Conservation (phyloP, 2,888 invertebrate species). For the Cheilosia impressa region DNA sequence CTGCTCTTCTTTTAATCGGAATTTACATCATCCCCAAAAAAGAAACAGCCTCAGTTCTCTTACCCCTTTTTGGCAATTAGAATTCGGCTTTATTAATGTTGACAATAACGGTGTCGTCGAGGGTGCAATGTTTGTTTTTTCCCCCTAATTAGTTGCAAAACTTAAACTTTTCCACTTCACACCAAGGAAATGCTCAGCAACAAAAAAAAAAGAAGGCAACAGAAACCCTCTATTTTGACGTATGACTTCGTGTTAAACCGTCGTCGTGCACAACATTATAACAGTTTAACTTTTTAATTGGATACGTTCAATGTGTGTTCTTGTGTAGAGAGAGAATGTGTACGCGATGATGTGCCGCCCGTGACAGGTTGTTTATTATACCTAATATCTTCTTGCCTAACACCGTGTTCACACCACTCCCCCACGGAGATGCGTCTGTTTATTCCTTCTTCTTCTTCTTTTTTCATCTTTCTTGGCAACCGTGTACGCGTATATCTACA, state of each 20-base stretch:
- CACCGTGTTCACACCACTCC: neutral
- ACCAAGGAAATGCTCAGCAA: conserved; percentile 32
- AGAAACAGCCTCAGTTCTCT: conserved; percentile 18
- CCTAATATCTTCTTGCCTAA: conserved; percentile 1
- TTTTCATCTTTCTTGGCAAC: conserved; percentile 30
- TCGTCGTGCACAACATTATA: conserved; percentile 52
- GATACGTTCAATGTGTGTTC: conserved; percentile 22
- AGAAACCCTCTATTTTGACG: conserved; percentile 4
- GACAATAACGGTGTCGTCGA: conserved; percentile 13
- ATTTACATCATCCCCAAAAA: conserved; percentile 35
- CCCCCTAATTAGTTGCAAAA: conserved; percentile 67
- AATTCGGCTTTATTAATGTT: conserved; percentile 20
- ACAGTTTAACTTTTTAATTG: conserved; percentile 63
- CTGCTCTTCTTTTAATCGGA: conserved; percentile 16
- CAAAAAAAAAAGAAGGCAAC: conserved; percentile 1
- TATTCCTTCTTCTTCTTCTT: neutral
- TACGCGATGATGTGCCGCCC: conserved; percentile 1
- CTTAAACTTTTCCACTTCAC: conserved; percentile 63
- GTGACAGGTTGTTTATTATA: conserved; percentile 38
- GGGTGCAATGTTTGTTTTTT: conserved; percentile 40
- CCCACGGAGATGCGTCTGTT: conserved; percentile 1
- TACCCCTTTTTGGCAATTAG: conserved; percentile 64
- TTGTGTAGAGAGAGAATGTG: conserved; percentile 1
- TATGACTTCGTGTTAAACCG: conserved; percentile 37
- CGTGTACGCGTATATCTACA: neutral